Conservation (phyloP, 2,797 vertebrate genomes). For the Anguilla megastoma region DNA sequence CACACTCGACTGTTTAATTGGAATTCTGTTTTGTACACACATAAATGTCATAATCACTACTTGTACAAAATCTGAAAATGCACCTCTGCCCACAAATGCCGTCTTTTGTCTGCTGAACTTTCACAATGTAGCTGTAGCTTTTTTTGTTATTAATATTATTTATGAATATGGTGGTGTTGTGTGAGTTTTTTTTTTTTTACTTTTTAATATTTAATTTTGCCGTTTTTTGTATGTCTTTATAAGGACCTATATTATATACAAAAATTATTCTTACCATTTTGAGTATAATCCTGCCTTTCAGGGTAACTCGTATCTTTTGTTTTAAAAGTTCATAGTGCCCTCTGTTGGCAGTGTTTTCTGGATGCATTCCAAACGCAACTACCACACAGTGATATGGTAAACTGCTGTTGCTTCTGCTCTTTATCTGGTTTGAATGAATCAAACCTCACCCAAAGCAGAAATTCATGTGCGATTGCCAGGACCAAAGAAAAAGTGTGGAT, state of each 20-base stretch:
- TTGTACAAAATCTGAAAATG: slow-evolving; percentile 30
- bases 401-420: slow-evolving; percentile 26
- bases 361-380: slow-evolving; percentile 16
- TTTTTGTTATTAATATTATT: slow-evolving; percentile 61
- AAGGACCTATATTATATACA: slow-evolving; percentile 56
- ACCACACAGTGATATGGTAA: slow-evolving; percentile 25
- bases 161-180: slow-evolving; percentile 42
- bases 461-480: slow-evolving; percentile 59
- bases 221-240: slow-evolving; percentile 60
- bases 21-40: slow-evolving; percentile 31
- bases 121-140: slow-evolving; percentile 36
- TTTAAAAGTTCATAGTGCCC: slow-evolving; percentile 16
- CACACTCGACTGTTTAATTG: slow-evolving; percentile 27
- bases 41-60: slow-evolving; percentile 26
- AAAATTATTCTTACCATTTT: slow-evolving; percentile 47
- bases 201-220: slow-evolving; percentile 44
- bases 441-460: slow-evolving; percentile 18
- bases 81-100: slow-evolving; percentile 37
- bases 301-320: slow-evolving; percentile 4
- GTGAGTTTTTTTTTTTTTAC: slow-evolving; percentile 43
- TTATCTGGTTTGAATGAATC: slow-evolving; percentile 33
- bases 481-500: slow-evolving; percentile 65
- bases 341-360: slow-evolving; percentile 7
- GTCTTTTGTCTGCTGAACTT: slow-evolving; percentile 46
- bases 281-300: slow-evolving; percentile 5